Conservation (phyloP, 2,797 vertebrate genomes). For the Lates japonicus region DNA sequence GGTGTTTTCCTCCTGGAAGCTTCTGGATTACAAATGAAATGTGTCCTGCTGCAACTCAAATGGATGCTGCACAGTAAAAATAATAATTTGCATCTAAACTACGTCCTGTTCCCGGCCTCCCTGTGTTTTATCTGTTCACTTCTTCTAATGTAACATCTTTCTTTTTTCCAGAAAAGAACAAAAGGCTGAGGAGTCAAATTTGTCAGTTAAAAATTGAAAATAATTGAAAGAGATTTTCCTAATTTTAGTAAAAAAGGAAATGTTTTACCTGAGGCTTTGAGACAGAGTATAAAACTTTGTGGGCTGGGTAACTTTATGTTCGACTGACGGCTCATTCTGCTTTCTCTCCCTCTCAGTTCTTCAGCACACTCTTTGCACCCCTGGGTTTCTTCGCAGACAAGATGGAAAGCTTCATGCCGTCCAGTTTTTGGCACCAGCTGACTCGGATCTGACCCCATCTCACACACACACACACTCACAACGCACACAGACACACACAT, state of each 20-base stretch:
- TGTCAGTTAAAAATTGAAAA: not conserved
- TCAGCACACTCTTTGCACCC: constrained; percentile 90
- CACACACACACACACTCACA: constrained; percentile 33
- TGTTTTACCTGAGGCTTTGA: not conserved
- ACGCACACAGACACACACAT: constrained; percentile 40
- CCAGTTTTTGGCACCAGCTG: constrained; percentile 88
- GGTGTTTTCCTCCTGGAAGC: not conserved
- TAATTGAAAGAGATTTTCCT: no score
- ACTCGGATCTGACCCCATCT: constrained; percentile 84
- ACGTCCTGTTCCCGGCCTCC: not conserved
- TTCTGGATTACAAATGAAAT: constrained; percentile 15
- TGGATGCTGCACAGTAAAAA: not conserved
- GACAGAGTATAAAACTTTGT: not conserved
- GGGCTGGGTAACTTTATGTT: not conserved
- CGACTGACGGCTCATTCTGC: constrained; percentile 21
- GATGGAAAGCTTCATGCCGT: constrained; percentile 90
- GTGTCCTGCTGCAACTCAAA: constrained; percentile 3
- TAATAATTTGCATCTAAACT: not conserved
- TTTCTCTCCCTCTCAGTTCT: constrained; percentile 84
- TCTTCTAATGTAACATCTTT: not conserved
- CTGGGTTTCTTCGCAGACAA: constrained; percentile 89
- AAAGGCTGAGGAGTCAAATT: not conserved
- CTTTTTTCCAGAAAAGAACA: not conserved
- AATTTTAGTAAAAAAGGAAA: not conserved
- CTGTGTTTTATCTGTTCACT: not conserved